These are phyloP conservation scores for Folsomia candida DNA, from an alignment of 2,888 invertebrate genomes.

Conservation along the genomic window DNA sequence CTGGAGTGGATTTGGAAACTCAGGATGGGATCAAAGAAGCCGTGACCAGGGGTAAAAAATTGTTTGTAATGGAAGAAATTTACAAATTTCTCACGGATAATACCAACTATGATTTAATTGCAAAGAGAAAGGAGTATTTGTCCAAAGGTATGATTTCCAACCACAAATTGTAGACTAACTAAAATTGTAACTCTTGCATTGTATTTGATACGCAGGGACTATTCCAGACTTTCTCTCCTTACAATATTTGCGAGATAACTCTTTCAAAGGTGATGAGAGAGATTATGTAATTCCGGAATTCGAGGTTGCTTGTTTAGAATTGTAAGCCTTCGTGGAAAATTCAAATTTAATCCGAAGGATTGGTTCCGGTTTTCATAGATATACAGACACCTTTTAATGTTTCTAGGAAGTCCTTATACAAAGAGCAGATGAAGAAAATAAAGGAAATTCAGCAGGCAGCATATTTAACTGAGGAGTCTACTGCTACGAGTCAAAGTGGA, in stretches of 20 bases:
- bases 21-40: slow-evolving; percentile 21
- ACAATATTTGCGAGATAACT: slow-evolving; percentile 23
- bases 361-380: no score
- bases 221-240: slow-evolving; percentile 20
- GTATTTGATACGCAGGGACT: slow-evolving; percentile 7
- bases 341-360: neutral
- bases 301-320: slow-evolving; percentile 22
- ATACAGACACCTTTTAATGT: neutral
- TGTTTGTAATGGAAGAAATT: slow-evolving; percentile 27
- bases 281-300: slow-evolving; percentile 25
- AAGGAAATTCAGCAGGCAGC: slow-evolving; percentile 21
- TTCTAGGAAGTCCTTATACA: slow-evolving; percentile 27
- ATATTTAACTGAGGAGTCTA: neutral
- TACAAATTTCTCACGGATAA: slow-evolving; percentile 26
- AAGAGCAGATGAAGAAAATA: slow-evolving; percentile 29
- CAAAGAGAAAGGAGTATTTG: slow-evolving; percentile 17
- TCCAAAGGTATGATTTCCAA: slow-evolving; percentile 15
- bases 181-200: neutral
- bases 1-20: slow-evolving; percentile 14
- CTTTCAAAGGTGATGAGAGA: slow-evolving; percentile 12
- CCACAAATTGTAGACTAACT: neutral
- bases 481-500: neutral
- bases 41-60: slow-evolving; percentile 14
- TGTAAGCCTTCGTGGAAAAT: slow-evolving; percentile 20
- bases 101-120: slow-evolving; percentile 5